Percentiles rank a stretch among this genome's conserved stretches.
phyloP scores from a whole-genome alignment of 2,797 vertebrate species.

The Apogon hyalosoma region DNA sequence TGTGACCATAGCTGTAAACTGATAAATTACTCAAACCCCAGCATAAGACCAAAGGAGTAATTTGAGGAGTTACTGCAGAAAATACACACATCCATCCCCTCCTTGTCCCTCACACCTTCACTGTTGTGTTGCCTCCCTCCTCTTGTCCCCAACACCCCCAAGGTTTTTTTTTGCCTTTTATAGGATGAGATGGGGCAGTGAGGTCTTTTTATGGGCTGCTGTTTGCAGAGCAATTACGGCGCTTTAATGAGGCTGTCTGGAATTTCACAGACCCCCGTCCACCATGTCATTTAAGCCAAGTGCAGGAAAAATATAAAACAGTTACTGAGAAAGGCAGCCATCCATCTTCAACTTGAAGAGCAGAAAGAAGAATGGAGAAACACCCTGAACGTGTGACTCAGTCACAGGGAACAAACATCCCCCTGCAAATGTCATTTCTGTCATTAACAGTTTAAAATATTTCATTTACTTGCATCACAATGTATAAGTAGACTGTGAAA shows the following conservation, averaged over 20 bases:
- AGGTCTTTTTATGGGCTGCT: slow-evolving; percentile 65
- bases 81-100: slow-evolving; percentile 10
- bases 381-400: slow-evolving; percentile 25
- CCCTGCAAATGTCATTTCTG: no score
- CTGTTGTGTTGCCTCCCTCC: slow-evolving; percentile 49
- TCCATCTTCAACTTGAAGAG: slow-evolving; percentile 30
- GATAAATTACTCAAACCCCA: neutral
- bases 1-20: neutral
- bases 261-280: slow-evolving; percentile 58
- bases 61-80: slow-evolving; percentile 13
- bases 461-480: neutral
- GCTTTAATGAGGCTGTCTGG: slow-evolving; percentile 76
- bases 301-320: slow-evolving; percentile 55
- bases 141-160: slow-evolving; percentile 2
- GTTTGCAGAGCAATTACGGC: slow-evolving; percentile 70
- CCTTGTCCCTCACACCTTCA: slow-evolving; percentile 7
- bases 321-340: slow-evolving; percentile 26
- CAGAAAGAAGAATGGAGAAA: slow-evolving; percentile 16
- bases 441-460: neutral
- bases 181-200: slow-evolving; percentile 54
- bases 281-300: slow-evolving; percentile 47
- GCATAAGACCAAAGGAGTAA: slow-evolving; percentile 3
- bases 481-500: no score
- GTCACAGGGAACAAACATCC: slow-evolving; percentile 1
- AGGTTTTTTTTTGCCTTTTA: slow-evolving; percentile 68